Evolutionary conservation across 2,113 vertebrate species (phyloP), one percentile per base, ranked within the genome.

Genomic region (Elanoides forficatus): DNA sequence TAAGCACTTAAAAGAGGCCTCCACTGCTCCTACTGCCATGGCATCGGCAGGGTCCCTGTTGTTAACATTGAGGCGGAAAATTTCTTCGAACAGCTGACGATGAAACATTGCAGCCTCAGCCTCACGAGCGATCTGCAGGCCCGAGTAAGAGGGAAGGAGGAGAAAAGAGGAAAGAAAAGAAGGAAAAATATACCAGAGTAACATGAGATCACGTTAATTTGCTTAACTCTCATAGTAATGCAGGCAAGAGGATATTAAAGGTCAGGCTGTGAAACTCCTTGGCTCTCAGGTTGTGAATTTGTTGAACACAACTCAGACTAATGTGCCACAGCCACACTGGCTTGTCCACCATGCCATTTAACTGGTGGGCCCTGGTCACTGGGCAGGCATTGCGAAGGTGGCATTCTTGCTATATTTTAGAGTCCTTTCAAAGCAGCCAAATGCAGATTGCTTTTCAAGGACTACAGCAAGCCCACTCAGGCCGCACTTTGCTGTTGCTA

Each of bases 1-100:
- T 97, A 99, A 98, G 98, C 99, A 99, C 97, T 99, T 99, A 99
- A 99, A 99, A 97, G 99, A 99, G 83, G 99, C 99, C 98, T 99
- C 99, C 95, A 99, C 99, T 21, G 99, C 99, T 22, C 99, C 99
- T 42, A 98, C 98, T 91, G 99, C 99, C 98, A 99, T 99, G 96
- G 99, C 99, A 95, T 99, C 99, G 38, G 99, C 98, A 63, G 98
- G 98, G 96, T 99, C 99, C 92, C 97, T 99, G 97, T 97, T 98
- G 96, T 97, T 92, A 79, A 98, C 97, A 86, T 98, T 98, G 95
- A 96, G 95, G 87, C 98, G 98, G 74, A 95, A 97, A 97, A 99
- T 98, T 78, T 99, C 98, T 97, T 99, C 98, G 76, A 98, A 99
- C 96, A 98, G 98, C 98, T 98, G 98, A 86, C 98, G 98, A 52